Base-by-base conservation (phyloP, 2,797 vertebrate genomes). In the Todus mexicanus region DNA sequence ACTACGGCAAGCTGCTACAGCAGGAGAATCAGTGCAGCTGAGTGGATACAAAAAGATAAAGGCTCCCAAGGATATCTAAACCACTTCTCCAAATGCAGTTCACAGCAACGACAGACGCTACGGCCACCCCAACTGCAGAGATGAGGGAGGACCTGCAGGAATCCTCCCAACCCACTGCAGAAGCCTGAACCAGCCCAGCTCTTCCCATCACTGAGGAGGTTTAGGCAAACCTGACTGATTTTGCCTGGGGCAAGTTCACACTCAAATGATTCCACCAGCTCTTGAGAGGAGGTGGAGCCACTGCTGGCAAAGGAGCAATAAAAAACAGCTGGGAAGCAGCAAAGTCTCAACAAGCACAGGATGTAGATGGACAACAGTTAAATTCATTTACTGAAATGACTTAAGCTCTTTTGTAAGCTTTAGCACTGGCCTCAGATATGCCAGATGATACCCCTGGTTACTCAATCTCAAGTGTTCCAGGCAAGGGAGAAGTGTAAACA, bases 261-360 rank as follows among this genome's bases (percentile, higher is more conserved):
- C 87, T 95, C 65, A 23, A 65, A 61, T 63, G 59, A 82, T 81
- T 94, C 73, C 87, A 92, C 72, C 84, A 85, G 96, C 87, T 89
- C 90, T 90, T 19, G 47, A 93, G 89, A 89, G 69, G 87, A 93
- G 92, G 87, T 72, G 82, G 84, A 94, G 90, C 89, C 59, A 94
- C 74, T 89, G 91, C 93, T 95, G 96, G 91, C 93, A 95, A 72
- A 69, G 65, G 59, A 94, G 91, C 93, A 95, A 85, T 33, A 93
- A 76, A 83, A 95, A 95, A 94, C 96, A 95, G 94, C 94, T 87
- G 82, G 96, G 92, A 95, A 95, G 69, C 96, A 93, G 95, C 87
- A 89, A 93, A 93, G 87, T 77, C 93, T 87, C 92, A 87, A 85
- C 92, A 87, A 94, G 92, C 89, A 91, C 93, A 95, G 94, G 92